phyloP scores from a whole-genome alignment of 2,113 vertebrate species.

The Melanocharis versteri region DNA sequence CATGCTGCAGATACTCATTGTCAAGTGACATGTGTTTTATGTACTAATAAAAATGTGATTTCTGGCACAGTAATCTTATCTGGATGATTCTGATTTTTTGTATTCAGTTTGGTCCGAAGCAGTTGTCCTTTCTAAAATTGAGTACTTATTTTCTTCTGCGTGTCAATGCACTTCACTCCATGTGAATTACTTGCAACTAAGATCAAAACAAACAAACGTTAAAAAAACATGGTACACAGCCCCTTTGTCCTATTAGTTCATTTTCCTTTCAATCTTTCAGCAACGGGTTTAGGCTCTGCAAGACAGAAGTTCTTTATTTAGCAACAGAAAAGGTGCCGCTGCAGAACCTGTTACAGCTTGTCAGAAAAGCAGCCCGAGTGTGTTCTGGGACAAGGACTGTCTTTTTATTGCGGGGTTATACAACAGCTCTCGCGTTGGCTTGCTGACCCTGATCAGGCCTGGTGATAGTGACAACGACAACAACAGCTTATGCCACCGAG shows the following conservation, averaged over 20 bases:
- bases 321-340: constrained; percentile 52
- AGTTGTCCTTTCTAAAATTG: not conserved
- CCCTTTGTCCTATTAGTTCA: constrained; percentile 15
- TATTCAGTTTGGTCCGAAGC: not conserved
- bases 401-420: constrained; percentile 20
- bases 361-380: constrained; percentile 36
- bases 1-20: constrained; percentile 18
- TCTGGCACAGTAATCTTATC: not conserved
- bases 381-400: constrained; percentile 42
- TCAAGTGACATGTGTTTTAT: constrained; percentile 53
- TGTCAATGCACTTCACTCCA: not conserved
- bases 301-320: constrained; percentile 64
- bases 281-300: constrained; percentile 33
- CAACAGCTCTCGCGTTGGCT: not conserved
- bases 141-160: not conserved
- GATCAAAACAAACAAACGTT: not conserved
- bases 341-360: constrained; percentile 60
- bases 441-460: not conserved
- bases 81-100: not conserved
- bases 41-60: constrained; percentile 53
- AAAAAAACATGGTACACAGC: fast-evolving
- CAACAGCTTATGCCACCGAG: not conserved
- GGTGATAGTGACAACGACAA: not conserved
- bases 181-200: not conserved
- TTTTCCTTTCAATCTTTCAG: constrained; percentile 58